Evolutionary conservation across 2,113 vertebrate species (phyloP).

Genomic region (Phylloscopus trochiloides): DNA sequence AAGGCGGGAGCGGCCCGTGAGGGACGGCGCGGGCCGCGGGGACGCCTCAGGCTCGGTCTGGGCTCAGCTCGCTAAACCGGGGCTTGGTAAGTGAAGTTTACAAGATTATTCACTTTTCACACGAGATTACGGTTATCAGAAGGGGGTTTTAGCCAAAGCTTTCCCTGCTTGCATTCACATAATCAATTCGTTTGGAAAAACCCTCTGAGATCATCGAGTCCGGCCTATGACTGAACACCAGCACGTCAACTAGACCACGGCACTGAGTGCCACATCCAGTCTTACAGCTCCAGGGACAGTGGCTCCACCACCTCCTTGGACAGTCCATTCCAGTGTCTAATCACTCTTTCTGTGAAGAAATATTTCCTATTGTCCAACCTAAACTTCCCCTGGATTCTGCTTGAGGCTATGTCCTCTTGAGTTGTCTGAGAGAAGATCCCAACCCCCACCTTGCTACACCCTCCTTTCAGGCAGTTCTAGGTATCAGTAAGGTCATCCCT

Average conservation of each 20-base stretch:
- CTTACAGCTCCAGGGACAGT: fast-evolving
- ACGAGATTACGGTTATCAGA: fast-evolving
- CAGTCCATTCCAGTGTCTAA: background rate
- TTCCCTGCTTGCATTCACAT: background rate
- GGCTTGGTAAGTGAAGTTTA: background rate
- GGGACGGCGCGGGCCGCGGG: fast-evolving
- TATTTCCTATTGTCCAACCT: background rate
- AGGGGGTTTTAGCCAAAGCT: background rate
- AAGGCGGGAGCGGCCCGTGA: too few relatives aligned
- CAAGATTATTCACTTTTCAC: background rate
- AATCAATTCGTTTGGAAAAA: background rate
- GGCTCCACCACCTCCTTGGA: background rate
- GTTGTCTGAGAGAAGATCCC: background rate
- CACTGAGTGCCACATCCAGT: background rate
- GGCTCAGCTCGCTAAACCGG: fast-evolving
- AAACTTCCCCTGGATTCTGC: fast-evolving
- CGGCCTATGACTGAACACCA: fast-evolving
- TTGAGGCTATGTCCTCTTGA: background rate
- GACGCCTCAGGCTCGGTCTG: fast-evolving
- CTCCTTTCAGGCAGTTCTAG: background rate
- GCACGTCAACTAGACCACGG: fast-evolving
- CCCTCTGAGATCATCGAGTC: background rate
- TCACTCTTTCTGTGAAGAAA: background rate
- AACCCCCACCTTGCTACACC: fast-evolving
- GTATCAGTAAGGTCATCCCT: background rate